These are phyloP conservation scores for Bubo bubo DNA, from an alignment of 2,113 vertebrate species.

Conservation along the genomic window DNA sequence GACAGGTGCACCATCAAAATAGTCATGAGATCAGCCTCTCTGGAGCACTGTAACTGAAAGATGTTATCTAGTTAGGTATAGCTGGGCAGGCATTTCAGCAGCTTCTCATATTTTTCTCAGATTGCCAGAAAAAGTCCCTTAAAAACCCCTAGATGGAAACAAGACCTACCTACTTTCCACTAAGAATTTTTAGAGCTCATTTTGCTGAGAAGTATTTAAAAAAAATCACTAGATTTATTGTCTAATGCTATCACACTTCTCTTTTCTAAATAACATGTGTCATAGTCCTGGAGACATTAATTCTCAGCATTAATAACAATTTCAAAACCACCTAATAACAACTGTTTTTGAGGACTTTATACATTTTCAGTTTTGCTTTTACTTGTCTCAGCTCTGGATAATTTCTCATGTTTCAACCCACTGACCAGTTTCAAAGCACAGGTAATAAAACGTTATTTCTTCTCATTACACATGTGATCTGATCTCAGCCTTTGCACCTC, in stretches of 20 bases:
- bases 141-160: background rate
- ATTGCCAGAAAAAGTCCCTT: background rate
- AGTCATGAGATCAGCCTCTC: background rate
- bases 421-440: background rate
- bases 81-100: background rate
- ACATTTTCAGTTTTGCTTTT: background rate
- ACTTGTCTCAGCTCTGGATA: background rate
- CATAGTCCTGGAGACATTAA: background rate
- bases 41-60: background rate
- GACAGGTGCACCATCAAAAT: background rate
- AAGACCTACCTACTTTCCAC: background rate
- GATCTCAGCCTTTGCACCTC: background rate
- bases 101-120: background rate
- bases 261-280: background rate
- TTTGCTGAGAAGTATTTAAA: background rate
- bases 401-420: background rate
- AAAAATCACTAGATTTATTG: background rate
- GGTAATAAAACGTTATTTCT: background rate
- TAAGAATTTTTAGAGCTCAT: background rate
- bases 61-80: background rate
- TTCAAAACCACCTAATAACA: background rate
- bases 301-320: background rate
- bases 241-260: background rate
- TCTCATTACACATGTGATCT: rapidly evolving
- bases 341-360: background rate